Evolutionary conservation across 2,113 vertebrate genomes (phyloP).

Genomic region (Illadopsis cleaveri): DNA sequence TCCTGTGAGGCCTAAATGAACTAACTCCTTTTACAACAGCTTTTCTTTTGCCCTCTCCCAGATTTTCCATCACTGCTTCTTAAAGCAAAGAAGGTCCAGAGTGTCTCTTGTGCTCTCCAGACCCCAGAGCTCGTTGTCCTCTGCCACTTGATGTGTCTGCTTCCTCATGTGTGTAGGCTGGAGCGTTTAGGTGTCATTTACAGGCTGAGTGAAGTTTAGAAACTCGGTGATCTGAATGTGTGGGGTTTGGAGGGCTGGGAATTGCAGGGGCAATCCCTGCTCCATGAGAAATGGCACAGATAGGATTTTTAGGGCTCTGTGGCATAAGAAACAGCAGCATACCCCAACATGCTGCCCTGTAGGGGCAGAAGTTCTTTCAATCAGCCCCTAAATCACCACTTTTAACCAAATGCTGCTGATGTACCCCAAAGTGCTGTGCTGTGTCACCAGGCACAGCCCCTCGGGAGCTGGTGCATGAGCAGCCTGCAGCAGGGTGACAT

Average conservation of each 20-base stretch:
- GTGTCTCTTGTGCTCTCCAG: not conserved
- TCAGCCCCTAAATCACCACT: not conserved
- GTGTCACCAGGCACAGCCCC: not conserved
- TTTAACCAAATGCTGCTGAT: not conserved
- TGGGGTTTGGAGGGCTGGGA: not conserved
- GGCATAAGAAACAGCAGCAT: not conserved
- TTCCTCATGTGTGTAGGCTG: fast-evolving
- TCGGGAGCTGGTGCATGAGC: not conserved
- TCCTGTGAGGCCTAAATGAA: not conserved
- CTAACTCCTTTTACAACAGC: not conserved
- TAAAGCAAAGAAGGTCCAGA: not conserved
- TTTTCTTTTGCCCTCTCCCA: not conserved
- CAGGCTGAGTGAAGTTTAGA: not conserved
- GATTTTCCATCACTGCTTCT: not conserved
- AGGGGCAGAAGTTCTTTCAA: not conserved
- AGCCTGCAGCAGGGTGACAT: fast-evolving
- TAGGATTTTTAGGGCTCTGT: not conserved
- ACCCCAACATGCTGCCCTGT: not conserved
- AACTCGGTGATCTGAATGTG: not conserved
- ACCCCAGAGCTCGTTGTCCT: not conserved
- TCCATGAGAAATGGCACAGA: not conserved
- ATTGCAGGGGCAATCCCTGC: not conserved
- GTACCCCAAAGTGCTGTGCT: not conserved
- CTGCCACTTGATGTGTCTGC: not conserved
- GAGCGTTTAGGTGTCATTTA: not conserved